These are phyloP conservation scores for Carcina quercana DNA, from an alignment of 2,888 invertebrate genomes.

Conservation along the genomic window DNA sequence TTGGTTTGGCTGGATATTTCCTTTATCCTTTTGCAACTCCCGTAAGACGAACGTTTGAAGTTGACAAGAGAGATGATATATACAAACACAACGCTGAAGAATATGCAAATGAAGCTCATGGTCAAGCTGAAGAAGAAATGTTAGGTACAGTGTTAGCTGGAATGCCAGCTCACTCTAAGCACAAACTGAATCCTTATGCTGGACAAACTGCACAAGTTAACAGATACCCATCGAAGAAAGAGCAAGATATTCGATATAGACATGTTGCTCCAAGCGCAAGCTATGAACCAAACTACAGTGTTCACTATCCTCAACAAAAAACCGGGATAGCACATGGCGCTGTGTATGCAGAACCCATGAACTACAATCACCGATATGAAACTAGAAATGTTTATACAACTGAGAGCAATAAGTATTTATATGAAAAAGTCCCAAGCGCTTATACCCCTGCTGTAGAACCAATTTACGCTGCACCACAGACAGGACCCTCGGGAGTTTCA, in stretches of 20 bases:
- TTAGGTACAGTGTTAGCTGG: conserved; percentile 84
- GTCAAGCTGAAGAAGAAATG: conserved; percentile 85
- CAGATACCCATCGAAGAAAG: conserved; percentile 55
- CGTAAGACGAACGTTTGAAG: conserved; percentile 78
- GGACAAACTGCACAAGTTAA: conserved; percentile 55
- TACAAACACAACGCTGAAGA: conserved; percentile 81
- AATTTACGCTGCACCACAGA: conserved; percentile 59
- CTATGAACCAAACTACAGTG: conserved; percentile 56
- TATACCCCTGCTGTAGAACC: conserved; percentile 57
- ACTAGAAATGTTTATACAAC: conserved; percentile 58
- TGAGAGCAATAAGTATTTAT: conserved; percentile 48
- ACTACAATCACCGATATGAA: conserved; percentile 55
- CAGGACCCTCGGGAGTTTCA: conserved; percentile 44
- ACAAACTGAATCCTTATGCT: conserved; percentile 61
- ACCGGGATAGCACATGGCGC: conserved; percentile 66
- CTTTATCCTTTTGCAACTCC: conserved; percentile 83
- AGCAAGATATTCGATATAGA: conserved; percentile 62
- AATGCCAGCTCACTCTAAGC: conserved; percentile 72
- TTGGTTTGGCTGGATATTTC: conserved; percentile 85
- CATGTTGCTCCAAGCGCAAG: conserved; percentile 47
- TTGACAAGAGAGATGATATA: conserved; percentile 76
- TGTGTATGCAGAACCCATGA: conserved; percentile 54
- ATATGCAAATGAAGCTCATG: conserved; percentile 77
- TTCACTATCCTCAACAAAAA: conserved; percentile 63
- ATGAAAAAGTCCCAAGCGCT: conserved; percentile 40